These are phyloP conservation scores for Chromobotia macracanthus DNA, from an alignment of 2,797 vertebrate species.

Conservation along the genomic window DNA sequence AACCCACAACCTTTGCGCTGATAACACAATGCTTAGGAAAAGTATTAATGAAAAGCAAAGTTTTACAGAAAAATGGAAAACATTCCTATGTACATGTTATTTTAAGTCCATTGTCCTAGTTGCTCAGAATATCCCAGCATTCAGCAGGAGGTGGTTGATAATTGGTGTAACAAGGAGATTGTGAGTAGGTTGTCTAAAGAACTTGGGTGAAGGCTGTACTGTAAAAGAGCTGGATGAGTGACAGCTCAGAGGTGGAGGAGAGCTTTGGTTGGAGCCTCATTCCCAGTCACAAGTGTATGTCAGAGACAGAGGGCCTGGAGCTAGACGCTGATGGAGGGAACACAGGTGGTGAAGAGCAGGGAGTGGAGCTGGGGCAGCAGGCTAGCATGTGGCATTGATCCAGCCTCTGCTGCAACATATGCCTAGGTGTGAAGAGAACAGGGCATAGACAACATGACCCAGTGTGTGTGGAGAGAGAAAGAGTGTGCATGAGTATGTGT, in stretches of 20 bases:
- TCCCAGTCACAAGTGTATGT: conserved; percentile 61
- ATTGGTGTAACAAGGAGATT: conserved; percentile 43
- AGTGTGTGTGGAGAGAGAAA: conserved; percentile 31
- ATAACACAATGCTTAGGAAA: no score
- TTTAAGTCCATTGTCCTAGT: no score
- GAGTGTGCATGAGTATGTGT: conserved; percentile 31
- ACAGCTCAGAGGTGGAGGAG: conserved; percentile 43
- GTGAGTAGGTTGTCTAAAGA: conserved; percentile 15
- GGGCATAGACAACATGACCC: conserved; percentile 38
- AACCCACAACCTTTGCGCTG: no score
- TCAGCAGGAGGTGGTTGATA: conserved; percentile 13
- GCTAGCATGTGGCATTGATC: conserved; percentile 79
- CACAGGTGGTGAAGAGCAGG: conserved; percentile 79
- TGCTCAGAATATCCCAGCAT: conserved; percentile 13
- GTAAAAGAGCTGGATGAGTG: conserved; percentile 47
- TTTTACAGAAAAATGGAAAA: no score
- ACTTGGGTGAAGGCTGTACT: conserved; percentile 2
- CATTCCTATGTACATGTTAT: no score
- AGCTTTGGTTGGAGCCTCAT: conserved; percentile 41
- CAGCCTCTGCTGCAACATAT: conserved; percentile 78
- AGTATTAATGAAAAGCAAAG: no score
- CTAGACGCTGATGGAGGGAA: conserved; percentile 65
- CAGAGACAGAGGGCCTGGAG: conserved; percentile 46
- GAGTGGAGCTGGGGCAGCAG: conserved; percentile 71
- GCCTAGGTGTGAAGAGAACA: conserved; percentile 64